Conservation (phyloP, 2,113 vertebrate genomes). For the Cyprinodon tularosa region DNA sequence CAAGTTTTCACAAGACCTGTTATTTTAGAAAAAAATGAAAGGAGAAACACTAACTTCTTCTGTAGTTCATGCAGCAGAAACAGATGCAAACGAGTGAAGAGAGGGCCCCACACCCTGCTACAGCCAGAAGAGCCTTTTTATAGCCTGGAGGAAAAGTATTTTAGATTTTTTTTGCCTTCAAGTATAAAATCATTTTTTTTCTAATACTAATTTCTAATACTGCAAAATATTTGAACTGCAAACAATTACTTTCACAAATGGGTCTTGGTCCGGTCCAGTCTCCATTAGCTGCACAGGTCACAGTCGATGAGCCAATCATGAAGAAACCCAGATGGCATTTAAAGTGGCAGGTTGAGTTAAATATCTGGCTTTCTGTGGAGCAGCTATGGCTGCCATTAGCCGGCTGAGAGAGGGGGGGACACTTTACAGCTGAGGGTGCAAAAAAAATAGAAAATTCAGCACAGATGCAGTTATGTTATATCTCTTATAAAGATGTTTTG, state of each 20-base stretch:
- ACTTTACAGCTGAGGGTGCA: constrained; percentile 40
- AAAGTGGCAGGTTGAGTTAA: constrained; percentile 59
- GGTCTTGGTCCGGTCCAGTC: constrained; percentile 57
- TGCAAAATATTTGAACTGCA: background rate
- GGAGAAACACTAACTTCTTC: constrained; percentile 66
- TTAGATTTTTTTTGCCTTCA: background rate
- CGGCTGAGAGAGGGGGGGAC: constrained; percentile 36
- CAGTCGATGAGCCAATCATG: constrained; percentile 15
- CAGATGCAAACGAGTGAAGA: constrained; percentile 51
- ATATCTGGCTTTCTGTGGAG: constrained; percentile 18
- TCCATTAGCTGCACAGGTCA: constrained; percentile 42
- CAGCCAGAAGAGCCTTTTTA: constrained; percentile 56
- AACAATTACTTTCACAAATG: constrained; percentile 61
- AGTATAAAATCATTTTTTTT: background rate
- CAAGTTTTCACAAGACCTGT: background rate
- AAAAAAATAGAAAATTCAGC: constrained; percentile 6
- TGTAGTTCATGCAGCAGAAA: constrained; percentile 57
- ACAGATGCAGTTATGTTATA: background rate
- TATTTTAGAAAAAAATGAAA: background rate
- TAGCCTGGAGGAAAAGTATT: constrained; percentile 50
- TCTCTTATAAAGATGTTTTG: background rate
- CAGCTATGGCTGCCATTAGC: constrained; percentile 54
- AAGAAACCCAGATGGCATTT: constrained; percentile 51
- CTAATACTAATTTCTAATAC: background rate
- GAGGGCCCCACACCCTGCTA: constrained; percentile 39